A percentile compares a stretch with the other conserved stretches of the same genome.
Evolutionary conservation across 2,113 vertebrate genomes (phyloP).

Genomic region (Paralichthys olivaceus): DNA sequence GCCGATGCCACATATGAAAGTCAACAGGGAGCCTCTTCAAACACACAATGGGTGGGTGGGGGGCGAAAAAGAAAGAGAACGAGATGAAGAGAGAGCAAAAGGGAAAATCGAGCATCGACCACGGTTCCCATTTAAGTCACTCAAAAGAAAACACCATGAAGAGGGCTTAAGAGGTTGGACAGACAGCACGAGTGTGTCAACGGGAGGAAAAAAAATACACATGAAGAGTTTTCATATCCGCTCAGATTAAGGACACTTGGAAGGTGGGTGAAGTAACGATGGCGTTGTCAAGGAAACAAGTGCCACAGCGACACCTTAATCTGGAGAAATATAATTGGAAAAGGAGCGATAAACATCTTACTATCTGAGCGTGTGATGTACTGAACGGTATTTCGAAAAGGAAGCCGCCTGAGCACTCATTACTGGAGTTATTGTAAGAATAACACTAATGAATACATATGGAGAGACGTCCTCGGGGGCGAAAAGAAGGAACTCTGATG

Average conservation of each 20-base stretch:
- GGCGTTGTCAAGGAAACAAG: slow-evolving; percentile 84
- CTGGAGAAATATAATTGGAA: slow-evolving; percentile 81
- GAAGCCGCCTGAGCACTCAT: slow-evolving; percentile 67
- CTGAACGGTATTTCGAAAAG: slow-evolving; percentile 48
- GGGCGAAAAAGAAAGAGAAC: neutral
- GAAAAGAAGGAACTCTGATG: slow-evolving; percentile 39
- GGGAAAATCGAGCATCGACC: slow-evolving; percentile 29
- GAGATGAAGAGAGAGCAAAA: neutral
- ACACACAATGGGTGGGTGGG: slow-evolving; percentile 23
- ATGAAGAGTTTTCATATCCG: slow-evolving; percentile 73
- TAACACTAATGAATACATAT: slow-evolving; percentile 69
- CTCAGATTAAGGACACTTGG: slow-evolving; percentile 73
- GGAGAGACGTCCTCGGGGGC: slow-evolving; percentile 34
- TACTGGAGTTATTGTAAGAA: slow-evolving; percentile 69
- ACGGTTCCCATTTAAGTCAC: slow-evolving; percentile 42
- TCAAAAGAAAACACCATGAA: slow-evolving; percentile 48
- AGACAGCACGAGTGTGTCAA: slow-evolving; percentile 41
- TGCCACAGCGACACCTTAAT: slow-evolving; percentile 78
- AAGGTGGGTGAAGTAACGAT: slow-evolving; percentile 69
- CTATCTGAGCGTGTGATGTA: slow-evolving; percentile 70
- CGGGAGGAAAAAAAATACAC: slow-evolving; percentile 42
- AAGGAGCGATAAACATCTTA: slow-evolving; percentile 78
- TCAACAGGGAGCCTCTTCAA: slow-evolving; percentile 47
- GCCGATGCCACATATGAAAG: slow-evolving; percentile 36
- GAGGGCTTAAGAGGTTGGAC: slow-evolving; percentile 57